These are phyloP conservation scores for Gadopsis marmoratus DNA, from an alignment of 2,797 vertebrate species.

Conservation along the genomic window DNA sequence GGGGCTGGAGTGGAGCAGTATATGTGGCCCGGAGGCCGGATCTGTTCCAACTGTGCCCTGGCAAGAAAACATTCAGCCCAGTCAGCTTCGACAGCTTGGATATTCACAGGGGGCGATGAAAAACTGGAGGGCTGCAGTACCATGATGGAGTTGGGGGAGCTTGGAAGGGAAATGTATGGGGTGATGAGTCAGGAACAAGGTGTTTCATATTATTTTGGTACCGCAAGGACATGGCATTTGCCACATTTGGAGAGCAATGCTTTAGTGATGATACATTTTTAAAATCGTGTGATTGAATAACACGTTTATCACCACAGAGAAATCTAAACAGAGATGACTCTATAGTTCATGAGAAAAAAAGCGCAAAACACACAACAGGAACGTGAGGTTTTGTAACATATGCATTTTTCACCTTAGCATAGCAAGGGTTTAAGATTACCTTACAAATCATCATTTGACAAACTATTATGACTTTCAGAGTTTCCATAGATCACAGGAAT, in stretches of 20 bases:
- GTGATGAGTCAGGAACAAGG: constrained; percentile 71
- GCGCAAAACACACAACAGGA: constrained; percentile 5
- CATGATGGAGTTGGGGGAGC: constrained; percentile 63
- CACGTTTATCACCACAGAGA: constrained; percentile 39
- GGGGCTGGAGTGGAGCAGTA: constrained; percentile 77
- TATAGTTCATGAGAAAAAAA: not conserved
- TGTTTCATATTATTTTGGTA: constrained; percentile 72
- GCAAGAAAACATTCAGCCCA: constrained; percentile 80
- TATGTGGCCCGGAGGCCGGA: constrained; percentile 82
- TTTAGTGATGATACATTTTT: constrained; percentile 45
- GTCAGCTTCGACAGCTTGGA: constrained; percentile 87
- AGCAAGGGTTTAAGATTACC: constrained; percentile 24
- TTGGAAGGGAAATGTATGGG: constrained; percentile 49
- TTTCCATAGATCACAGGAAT: constrained; percentile 47
- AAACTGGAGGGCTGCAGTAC: constrained; percentile 76
- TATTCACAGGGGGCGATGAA: constrained; percentile 83
- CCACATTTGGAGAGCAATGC: constrained; percentile 42
- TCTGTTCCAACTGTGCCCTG: constrained; percentile 87
- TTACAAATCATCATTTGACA: constrained; percentile 30
- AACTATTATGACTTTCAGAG: constrained; percentile 35
- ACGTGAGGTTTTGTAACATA: not conserved
- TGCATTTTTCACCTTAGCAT: not conserved
- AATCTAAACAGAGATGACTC: constrained; percentile 29
- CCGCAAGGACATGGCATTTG: constrained; percentile 69
- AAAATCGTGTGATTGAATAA: constrained; percentile 48